Evolutionary conservation across 1,140 invertebrate species (phyloP).

Genomic region (Platorchestia sp.): DNA sequence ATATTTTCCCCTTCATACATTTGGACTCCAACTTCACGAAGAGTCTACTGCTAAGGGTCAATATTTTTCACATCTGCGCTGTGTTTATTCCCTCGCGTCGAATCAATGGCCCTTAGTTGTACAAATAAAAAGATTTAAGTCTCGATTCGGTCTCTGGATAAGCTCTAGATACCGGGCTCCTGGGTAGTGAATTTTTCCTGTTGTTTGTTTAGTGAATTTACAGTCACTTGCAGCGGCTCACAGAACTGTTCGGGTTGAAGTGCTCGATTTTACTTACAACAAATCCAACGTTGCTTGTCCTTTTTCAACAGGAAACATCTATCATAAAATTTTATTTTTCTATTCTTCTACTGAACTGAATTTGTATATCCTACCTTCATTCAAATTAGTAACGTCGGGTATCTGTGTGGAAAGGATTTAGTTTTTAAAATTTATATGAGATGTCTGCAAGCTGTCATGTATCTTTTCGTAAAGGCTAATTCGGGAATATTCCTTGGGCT

Average conservation of each 20-base stretch:
- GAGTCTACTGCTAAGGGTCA: background rate
- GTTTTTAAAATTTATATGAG: background rate
- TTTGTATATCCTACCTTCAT: background rate
- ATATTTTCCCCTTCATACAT: background rate
- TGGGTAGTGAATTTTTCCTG: background rate
- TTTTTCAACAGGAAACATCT: background rate
- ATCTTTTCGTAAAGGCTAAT: too few species aligned
- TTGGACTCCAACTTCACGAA: background rate
- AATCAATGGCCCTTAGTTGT: conserved; percentile 7
- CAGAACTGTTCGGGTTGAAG: background rate
- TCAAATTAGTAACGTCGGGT: background rate
- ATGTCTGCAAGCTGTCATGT: background rate
- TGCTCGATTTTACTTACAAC: background rate
- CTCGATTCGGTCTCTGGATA: conserved; percentile 6
- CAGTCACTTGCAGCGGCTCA: background rate
- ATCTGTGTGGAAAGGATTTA: background rate
- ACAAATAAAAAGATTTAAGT: background rate
- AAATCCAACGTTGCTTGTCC: background rate
- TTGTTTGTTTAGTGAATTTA: background rate
- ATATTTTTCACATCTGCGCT: background rate
- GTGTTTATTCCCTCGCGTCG: background rate
- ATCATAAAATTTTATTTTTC: background rate
- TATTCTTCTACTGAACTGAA: background rate
- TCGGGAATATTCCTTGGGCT: too few species aligned
- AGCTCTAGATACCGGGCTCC: background rate